A percentile compares a stretch with the other conserved stretches of the same genome.
These are phyloP conservation scores for Aspidoscelis tigris DNA, from an alignment of 2,113 vertebrate genomes.

Conservation along the genomic window DNA sequence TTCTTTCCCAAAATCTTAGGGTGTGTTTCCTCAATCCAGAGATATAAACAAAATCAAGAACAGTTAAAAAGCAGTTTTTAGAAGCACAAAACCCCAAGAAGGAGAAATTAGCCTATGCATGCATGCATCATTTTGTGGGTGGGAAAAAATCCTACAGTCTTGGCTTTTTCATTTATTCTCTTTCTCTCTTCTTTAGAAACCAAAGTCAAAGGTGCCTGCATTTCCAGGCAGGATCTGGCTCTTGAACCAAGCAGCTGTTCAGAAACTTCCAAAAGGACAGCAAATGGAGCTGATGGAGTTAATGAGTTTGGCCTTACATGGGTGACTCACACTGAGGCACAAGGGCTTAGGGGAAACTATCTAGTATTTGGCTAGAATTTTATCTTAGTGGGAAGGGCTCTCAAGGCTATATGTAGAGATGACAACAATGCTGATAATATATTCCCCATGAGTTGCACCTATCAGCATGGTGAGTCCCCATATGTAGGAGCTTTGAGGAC, in stretches of 20 bases:
- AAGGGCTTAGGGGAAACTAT: slow-evolving; percentile 47
- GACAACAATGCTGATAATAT: neutral
- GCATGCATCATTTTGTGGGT: neutral
- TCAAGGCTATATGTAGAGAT: neutral
- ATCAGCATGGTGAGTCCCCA: slow-evolving; percentile 31
- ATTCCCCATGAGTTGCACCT: neutral
- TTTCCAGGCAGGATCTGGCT: slow-evolving; percentile 42
- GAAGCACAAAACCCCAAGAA: too few species aligned
- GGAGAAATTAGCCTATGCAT: too few species aligned
- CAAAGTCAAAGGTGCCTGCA: slow-evolving; percentile 47
- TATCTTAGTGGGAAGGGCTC: slow-evolving; percentile 4
- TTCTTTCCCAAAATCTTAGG: too few species aligned
- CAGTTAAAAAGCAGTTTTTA: too few species aligned
- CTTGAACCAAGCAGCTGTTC: slow-evolving; percentile 63
- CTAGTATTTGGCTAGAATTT: slow-evolving; percentile 31
- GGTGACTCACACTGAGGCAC: slow-evolving; percentile 40
- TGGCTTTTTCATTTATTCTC: slow-evolving; percentile 20
- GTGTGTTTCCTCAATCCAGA: too few species aligned
- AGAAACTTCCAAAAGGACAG: slow-evolving; percentile 51
- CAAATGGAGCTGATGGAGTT: slow-evolving; percentile 64
- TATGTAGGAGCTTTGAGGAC: slow-evolving; percentile 43
- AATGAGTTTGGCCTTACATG: slow-evolving; percentile 46
- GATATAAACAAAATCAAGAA: too few species aligned
- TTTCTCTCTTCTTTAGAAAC: slow-evolving; percentile 28
- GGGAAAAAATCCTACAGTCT: neutral